phyloP scores from a whole-genome alignment of 2,113 vertebrate species.

The Platysteira castanea region DNA sequence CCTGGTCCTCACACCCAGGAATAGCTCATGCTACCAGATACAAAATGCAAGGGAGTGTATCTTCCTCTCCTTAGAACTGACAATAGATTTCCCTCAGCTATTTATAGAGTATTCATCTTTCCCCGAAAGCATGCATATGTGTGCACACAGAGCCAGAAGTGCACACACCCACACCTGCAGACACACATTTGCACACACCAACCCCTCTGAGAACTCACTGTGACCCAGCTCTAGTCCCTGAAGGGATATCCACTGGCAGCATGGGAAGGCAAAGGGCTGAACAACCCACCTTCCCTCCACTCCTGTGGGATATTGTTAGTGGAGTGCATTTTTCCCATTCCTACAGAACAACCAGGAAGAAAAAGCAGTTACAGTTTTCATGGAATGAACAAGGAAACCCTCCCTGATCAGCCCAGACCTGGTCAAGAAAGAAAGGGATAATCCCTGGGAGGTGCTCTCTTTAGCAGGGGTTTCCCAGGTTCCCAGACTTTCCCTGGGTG shows the following conservation, averaged over 20 bases:
- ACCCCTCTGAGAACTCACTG: background rate
- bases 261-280: background rate
- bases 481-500: background rate
- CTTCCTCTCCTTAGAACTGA: background rate
- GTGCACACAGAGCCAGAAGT: background rate
- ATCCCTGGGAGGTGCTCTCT: background rate
- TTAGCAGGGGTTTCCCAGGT: background rate
- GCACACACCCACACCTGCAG: background rate
- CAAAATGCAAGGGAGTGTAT: background rate
- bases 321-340: background rate
- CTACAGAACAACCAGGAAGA: background rate
- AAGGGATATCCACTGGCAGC: background rate
- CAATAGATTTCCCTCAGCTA: background rate
- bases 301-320: background rate
- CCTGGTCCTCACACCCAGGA: background rate
- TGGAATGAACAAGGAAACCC: background rate
- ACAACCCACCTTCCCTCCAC: background rate
- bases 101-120: background rate
- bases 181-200: background rate
- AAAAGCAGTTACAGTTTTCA: background rate
- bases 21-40: background rate
- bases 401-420: background rate
- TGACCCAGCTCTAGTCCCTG: background rate
- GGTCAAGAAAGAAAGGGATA: background rate
- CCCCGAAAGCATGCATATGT: background rate